Conservation (phyloP, 1,140 invertebrate genomes). For the Saccostrea glomerata region DNA sequence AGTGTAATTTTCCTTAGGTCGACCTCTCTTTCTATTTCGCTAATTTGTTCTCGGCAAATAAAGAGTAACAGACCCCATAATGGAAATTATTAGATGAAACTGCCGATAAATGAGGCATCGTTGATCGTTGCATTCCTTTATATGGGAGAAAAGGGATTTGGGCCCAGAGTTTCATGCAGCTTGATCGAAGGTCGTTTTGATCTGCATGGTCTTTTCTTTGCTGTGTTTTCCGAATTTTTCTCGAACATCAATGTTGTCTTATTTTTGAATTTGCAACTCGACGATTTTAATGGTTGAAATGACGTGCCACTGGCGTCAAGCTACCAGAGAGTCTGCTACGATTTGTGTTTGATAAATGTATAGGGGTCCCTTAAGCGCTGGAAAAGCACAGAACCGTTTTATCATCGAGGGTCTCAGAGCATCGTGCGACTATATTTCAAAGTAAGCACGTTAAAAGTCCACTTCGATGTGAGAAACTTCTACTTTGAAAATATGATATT, state of each 20-base stretch:
- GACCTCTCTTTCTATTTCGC: slow-evolving; percentile 67
- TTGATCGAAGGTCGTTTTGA: slow-evolving; percentile 5
- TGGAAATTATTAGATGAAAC: slow-evolving; percentile 66
- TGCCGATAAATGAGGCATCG: slow-evolving; percentile 64
- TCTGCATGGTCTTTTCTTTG: not conserved
- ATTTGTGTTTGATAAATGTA: slow-evolving; percentile 21
- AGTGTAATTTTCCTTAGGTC: slow-evolving; percentile 64
- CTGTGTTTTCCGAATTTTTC: not conserved
- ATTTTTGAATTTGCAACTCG: slow-evolving; percentile 29
- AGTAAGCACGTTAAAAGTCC: slow-evolving; percentile 29
- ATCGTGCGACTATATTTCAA: slow-evolving; percentile 20
- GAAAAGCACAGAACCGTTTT: slow-evolving; percentile 26
- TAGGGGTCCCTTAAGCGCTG: slow-evolving; percentile 9
- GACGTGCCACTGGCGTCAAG: not conserved
- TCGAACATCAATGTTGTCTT: slow-evolving; percentile 10
- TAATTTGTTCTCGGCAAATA: slow-evolving; percentile 64
- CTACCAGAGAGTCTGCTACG: not conserved
- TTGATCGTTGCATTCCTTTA: slow-evolving; percentile 57
- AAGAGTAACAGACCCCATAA: slow-evolving; percentile 63
- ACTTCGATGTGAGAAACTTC: slow-evolving; percentile 23
- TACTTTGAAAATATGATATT: slow-evolving; percentile 23
- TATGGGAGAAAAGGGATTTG: slow-evolving; percentile 38
- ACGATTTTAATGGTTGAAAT: slow-evolving; percentile 32
- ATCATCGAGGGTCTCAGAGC: not conserved
- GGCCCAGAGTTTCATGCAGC: not conserved